Evolutionary conservation across 2,888 invertebrate species (phyloP), one percentile per base, ranked within the genome.

Genomic region (Phymatocera aterrima): DNA sequence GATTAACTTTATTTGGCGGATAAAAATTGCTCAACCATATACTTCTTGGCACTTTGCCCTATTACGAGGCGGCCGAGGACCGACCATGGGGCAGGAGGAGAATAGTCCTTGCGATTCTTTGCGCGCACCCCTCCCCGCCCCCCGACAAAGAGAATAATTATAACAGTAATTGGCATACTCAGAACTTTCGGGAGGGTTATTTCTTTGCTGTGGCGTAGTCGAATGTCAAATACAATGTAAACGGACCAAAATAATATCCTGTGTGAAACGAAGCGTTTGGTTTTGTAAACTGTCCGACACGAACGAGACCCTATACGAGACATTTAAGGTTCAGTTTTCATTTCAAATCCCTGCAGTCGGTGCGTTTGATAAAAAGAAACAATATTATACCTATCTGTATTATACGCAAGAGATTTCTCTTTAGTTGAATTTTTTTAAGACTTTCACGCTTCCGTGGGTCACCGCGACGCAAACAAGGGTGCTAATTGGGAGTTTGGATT

Each of bases 401-500:
- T n/a, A n/a, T n/a, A n/a, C n/a, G n/a, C n/a, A 46, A 28, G 43
- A 64, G 40, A 64, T 40, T 34, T 72, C 43, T 60, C 31, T 51
- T 72, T 31, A 10, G 51, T 72, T 12, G 2, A 72, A 72, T 48
- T 51, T 72, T 31, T 5, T 18, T 43, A 72, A 72, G 51, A 48
- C 48, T 51, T 34, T 72, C 5, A 72, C 70, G 70, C 6, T 72
- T 72, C n/a, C 70, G 70, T 21, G 70, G 70, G 48, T 72, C 70
- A 51, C 70, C 70, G 70, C 70, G 51, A 51, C 15, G 51, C 70
- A 72, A 72, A 72, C 70, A 72, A 51, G 70, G 70, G 70, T 72
- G 70, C 70, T 72, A 72, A 72, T 72, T 72, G 70, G 70, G 70
- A 31, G n/a, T 72, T 72, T 72, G 51, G 70, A 72, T 72, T 72